A percentile compares a stretch with the other conserved stretches of the same genome.
Conservation (phyloP, 1,140 invertebrate genomes). For the Arion vulgaris region DNA sequence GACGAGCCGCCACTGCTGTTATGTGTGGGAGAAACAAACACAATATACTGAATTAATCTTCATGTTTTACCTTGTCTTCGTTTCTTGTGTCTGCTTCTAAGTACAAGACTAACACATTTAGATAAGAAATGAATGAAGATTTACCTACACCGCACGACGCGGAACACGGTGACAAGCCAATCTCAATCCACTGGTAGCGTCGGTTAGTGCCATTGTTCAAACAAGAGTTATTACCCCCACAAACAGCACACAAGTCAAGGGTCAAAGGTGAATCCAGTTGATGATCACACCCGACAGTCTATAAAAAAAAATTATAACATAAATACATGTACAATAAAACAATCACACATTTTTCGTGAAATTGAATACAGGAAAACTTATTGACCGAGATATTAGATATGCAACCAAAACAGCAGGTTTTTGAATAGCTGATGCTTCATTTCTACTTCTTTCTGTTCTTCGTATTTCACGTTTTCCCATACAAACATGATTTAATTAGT, state of each 20-base stretch:
- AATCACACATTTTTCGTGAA: no score
- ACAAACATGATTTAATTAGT: no score
- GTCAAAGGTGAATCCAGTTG: conserved; percentile 81
- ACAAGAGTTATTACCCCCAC: conserved; percentile 89
- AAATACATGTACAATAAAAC: background rate
- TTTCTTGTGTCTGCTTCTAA: background rate
- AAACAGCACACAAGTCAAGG: conserved; percentile 88
- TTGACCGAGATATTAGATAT: no score
- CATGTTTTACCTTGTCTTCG: no score
- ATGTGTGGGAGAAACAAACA: no score
- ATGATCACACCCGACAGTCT: conserved; percentile 89
- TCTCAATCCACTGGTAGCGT: conserved; percentile 87
- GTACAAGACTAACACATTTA: conserved; percentile 10
- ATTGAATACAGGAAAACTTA: no score
- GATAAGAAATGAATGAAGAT: conserved; percentile 46
- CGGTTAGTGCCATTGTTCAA: conserved; percentile 77
- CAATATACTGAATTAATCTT: no score
- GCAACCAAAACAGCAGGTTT: no score
- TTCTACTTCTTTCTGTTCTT: no score
- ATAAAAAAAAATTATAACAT: background rate
- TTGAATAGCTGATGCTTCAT: no score
- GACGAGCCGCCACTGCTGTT: no score
- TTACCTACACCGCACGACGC: conserved; percentile 93
- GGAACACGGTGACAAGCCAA: conserved; percentile 85
- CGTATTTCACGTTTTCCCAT: no score